Percentiles rank a stretch among this genome's conserved stretches.
These are phyloP conservation scores for Dicyrtomina minuta DNA, from an alignment of 2,888 invertebrate species.

Conservation along the genomic window DNA sequence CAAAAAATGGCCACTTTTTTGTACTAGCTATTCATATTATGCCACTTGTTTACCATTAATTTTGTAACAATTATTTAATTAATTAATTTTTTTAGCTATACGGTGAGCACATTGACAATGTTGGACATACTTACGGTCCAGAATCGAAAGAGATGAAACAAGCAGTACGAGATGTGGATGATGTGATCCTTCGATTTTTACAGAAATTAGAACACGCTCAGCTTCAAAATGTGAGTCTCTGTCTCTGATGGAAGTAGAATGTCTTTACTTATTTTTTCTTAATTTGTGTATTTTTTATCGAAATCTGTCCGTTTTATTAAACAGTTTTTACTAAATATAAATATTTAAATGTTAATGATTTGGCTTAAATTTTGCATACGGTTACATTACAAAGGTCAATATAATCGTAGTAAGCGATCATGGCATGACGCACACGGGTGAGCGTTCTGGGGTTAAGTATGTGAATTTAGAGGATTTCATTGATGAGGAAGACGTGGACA, in stretches of 20 bases:
- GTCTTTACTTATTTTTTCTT: too few species aligned
- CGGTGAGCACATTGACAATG: conserved; percentile 50
- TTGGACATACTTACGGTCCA: conserved; percentile 55
- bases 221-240: too few species aligned
- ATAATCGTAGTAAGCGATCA: conserved; percentile 57
- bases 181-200: conserved; percentile 49
- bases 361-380: too few species aligned
- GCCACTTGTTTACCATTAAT: too few species aligned
- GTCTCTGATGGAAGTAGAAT: too few species aligned
- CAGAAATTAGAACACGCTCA: conserved; percentile 33
- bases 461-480: conserved; percentile 41
- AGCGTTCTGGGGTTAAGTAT: conserved; percentile 50
- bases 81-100: conserved; percentile 49
- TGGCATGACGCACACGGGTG: conserved; percentile 56
- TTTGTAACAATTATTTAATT: too few species aligned
- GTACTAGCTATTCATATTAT: too few species aligned
- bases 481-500: conserved; percentile 20
- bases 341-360: not conserved
- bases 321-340: not conserved
- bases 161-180: conserved; percentile 54
- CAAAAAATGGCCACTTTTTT: not conserved
- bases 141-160: conserved; percentile 49
- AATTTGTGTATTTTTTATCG: too few species aligned
- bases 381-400: conserved; percentile 53
- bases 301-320: too few species aligned